A percentile compares a stretch with the other conserved stretches of the same genome.
Conservation (phyloP, 92 coral and sea anemone species). For the Palythoa grandiflora region DNA sequence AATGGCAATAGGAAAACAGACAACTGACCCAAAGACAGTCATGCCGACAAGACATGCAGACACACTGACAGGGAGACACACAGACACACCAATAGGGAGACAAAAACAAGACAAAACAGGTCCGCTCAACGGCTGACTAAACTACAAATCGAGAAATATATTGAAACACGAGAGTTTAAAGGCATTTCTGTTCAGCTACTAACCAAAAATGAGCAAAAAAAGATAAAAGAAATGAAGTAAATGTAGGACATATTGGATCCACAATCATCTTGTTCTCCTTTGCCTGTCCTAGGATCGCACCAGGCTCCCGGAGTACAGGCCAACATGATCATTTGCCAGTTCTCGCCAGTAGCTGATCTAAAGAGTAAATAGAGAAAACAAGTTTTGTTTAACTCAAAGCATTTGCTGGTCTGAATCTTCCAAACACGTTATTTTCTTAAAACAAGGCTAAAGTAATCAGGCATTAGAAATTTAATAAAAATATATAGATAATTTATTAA, state of each 20-base stretch:
- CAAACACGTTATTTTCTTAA: too few species aligned
- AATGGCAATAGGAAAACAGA: neutral
- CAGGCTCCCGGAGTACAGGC: constrained; percentile 81
- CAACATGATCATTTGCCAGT: constrained; percentile 98
- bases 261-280: constrained; percentile 63
- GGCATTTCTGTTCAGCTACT: constrained; percentile 28
- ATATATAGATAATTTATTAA: too few species aligned
- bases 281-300: constrained; percentile 61
- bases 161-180: neutral
- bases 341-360: constrained; percentile 98
- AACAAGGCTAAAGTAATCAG: too few species aligned
- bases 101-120: neutral
- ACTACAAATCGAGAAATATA: neutral
- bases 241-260: constrained; percentile 84
- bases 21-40: neutral
- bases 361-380: neutral
- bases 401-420: neutral
- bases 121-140: neutral
- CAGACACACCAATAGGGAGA: neutral
- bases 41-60: neutral
- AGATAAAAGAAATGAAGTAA: constrained; percentile 92
- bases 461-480: too few species aligned
- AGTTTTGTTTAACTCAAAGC: neutral
- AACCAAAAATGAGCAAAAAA: constrained; percentile 97
- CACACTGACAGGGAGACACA: neutral